phyloP scores from a whole-genome alignment of 2,113 vertebrate species.

The Phyllopteryx taeniolatus region DNA sequence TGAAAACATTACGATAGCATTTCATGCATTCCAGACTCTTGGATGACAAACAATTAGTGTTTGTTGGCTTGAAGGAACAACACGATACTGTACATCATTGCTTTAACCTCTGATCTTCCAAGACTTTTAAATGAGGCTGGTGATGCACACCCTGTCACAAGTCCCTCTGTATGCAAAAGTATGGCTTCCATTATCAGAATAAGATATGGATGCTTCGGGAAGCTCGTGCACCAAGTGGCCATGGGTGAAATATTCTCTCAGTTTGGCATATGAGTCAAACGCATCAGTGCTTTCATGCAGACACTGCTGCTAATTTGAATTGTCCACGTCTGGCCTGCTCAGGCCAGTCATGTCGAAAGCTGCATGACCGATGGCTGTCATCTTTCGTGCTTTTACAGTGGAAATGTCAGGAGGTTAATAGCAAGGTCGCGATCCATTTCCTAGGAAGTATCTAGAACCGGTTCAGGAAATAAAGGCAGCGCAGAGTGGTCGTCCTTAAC shows the following conservation, averaged over 20 bases:
- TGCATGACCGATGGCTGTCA: slow-evolving; percentile 29
- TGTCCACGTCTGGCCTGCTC: slow-evolving; percentile 27
- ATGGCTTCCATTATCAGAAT: slow-evolving; percentile 25
- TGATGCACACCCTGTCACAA: slow-evolving; percentile 11
- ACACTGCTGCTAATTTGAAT: slow-evolving; percentile 54
- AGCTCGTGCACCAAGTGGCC: slow-evolving; percentile 6
- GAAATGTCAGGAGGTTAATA: slow-evolving; percentile 3
- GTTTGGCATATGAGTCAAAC: slow-evolving; percentile 46
- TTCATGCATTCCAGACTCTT: too few relatives aligned
- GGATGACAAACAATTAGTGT: neutral
- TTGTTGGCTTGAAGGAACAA: slow-evolving; percentile 6
- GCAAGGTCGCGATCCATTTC: slow-evolving; percentile 18
- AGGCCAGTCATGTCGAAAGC: slow-evolving; percentile 33
- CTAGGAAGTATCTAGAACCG: slow-evolving; percentile 13
- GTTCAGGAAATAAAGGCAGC: slow-evolving; percentile 15
- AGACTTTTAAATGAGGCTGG: neutral
- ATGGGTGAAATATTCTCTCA: slow-evolving; percentile 32
- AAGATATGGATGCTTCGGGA: slow-evolving; percentile 28
- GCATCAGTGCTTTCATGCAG: slow-evolving; percentile 47
- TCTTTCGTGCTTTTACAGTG: slow-evolving; percentile 11
- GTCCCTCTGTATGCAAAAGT: slow-evolving; percentile 15
- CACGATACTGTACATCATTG: neutral
- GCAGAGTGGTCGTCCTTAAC: slow-evolving; percentile 19
- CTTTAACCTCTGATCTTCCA: slow-evolving; percentile 10
- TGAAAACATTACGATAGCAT: too few relatives aligned